Conservation (phyloP, 2,113 vertebrate genomes). For the Cranoglanis bouderius region DNA sequence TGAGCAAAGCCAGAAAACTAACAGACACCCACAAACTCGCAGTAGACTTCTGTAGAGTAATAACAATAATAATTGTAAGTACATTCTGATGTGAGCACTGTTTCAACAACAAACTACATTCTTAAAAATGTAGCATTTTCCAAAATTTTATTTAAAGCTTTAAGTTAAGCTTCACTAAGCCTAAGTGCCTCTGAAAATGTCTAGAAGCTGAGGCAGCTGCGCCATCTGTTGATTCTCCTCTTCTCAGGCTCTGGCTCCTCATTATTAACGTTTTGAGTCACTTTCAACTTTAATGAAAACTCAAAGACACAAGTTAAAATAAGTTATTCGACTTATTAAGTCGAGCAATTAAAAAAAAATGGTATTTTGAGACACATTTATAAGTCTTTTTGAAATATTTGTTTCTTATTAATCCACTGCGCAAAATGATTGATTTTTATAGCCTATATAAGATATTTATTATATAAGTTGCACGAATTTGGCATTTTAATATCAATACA, state of each 20-base stretch:
- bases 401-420: not conserved
- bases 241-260: not conserved
- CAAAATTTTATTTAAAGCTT: not conserved
- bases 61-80: not conserved
- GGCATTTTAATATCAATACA: not conserved
- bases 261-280: not conserved
- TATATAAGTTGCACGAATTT: not conserved
- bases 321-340: too few relatives aligned
- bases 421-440: not conserved
- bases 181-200: not conserved
- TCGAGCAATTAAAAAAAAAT: too few relatives aligned
- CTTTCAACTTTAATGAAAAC: not conserved
- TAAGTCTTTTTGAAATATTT: not conserved
- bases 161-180: not conserved
- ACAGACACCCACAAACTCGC: not conserved
- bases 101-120: not conserved
- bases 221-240: slow-evolving; percentile 44
- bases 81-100: not conserved
- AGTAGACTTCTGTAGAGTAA: not conserved
- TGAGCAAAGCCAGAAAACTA: not conserved
- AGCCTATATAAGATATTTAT: too few relatives aligned
- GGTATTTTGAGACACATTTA: not conserved
- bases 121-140: not conserved
- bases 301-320: not conserved
- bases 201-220: slow-evolving; percentile 18